Evolutionary conservation across 1,140 invertebrate genomes (phyloP), one percentile per base, ranked within the genome.

Genomic region (Araneus ventricosus): DNA sequence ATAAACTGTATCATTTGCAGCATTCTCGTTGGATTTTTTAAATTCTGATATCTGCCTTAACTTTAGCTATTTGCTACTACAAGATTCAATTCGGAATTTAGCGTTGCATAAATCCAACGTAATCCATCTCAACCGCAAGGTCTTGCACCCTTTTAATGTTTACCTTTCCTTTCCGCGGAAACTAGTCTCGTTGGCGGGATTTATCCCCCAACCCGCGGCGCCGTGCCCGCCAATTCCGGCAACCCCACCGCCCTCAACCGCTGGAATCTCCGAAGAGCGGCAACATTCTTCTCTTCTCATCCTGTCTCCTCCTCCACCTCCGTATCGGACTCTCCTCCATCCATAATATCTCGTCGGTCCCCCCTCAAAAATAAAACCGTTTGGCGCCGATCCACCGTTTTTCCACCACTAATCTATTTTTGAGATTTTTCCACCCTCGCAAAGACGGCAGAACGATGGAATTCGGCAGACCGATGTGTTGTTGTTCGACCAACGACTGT

Each of bases 381-480:
- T 84, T 91, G 89, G 89, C 89, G 89, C 59, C 79, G 57, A 67
- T 82, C 89, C 89, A 91, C 45, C 39, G 67, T 79, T 89, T 79
- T 88, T 75, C 70, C 59, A 84, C 88, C 39, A 57, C 86, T 75
- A 80, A 80, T 90, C 88, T 90, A 90, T 90, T 90, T 90, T 90
- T 80, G 88, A 88, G 59, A 87, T 87, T 41, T 41, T 75, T 67
- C 87, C 87, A 88, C 87, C 87, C 87, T 67, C 87, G 87, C 45
- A 88, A 70, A 70, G 30, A 39, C 39, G n/a, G 27, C 14, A 27
- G 24, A 45, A 57, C 41, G 63, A 30, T 52, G 80, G 80, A 84
- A 52, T 84, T 84, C 45, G n/a, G 39, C 39, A n/a, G 10, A 84
- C 80, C 41, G 80, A 45, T 27, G 34, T 39, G 45, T 90, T 90